phyloP scores from a whole-genome alignment of 2,797 vertebrate species.

The Orestias chungarensis region DNA sequence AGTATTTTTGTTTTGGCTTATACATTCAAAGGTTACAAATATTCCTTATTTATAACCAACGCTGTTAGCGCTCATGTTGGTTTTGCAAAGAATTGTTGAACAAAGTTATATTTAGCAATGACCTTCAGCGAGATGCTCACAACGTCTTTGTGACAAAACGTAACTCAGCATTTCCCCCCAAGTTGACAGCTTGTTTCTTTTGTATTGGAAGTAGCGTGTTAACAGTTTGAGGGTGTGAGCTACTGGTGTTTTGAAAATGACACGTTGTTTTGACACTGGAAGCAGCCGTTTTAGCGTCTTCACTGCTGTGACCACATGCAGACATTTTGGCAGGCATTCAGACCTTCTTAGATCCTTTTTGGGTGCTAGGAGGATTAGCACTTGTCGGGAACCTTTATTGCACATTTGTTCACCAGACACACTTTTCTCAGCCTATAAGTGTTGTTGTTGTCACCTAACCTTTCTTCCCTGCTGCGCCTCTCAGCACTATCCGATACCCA shows the following conservation, averaged over 20 bases:
- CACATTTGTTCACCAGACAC: background rate
- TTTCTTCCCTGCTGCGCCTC: background rate
- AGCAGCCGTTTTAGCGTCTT: slow-evolving; percentile 2
- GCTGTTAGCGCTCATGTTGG: background rate
- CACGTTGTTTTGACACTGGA: background rate
- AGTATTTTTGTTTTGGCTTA: background rate
- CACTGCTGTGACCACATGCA: background rate
- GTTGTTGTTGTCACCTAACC: background rate
- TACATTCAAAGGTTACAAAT: background rate
- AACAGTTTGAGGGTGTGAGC: background rate
- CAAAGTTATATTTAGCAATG: background rate
- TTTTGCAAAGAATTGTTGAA: background rate
- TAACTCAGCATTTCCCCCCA: background rate
- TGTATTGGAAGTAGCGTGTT: background rate
- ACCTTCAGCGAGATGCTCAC: background rate
- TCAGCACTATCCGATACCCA: background rate
- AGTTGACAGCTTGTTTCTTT: background rate
- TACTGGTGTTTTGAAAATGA: background rate
- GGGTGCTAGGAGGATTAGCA: background rate
- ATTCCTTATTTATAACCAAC: background rate
- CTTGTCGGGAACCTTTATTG: background rate
- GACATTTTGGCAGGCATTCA: background rate
- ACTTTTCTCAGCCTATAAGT: background rate
- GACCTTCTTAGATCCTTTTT: background rate
- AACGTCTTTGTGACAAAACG: background rate